Evolutionary conservation across 2,888 invertebrate genomes (phyloP).

Genomic region (Gandaritis pyraliata): DNA sequence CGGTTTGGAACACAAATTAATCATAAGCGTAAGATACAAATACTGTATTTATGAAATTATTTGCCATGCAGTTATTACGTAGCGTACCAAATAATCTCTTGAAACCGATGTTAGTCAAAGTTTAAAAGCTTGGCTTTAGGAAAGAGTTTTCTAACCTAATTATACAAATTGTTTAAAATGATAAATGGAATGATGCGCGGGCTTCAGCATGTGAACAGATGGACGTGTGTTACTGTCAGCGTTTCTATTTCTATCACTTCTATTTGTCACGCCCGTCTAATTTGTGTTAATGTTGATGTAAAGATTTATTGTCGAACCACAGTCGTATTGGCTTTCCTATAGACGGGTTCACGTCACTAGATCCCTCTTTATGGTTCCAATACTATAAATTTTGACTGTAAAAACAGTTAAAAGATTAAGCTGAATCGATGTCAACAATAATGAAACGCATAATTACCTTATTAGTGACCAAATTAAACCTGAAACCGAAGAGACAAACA

Average conservation of each 20-base stretch:
- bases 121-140: neutral
- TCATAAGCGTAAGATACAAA: no score
- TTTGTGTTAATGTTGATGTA: slow-evolving; percentile 76
- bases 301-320: slow-evolving; percentile 66
- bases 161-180: slow-evolving; percentile 72
- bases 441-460: slow-evolving; percentile 15
- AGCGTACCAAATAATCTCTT: no score
- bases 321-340: slow-evolving; percentile 39
- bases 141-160: slow-evolving; percentile 49
- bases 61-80: no score
- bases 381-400: slow-evolving; percentile 31
- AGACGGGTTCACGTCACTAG: slow-evolving; percentile 25
- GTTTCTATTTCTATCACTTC: slow-evolving; percentile 71
- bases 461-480: slow-evolving; percentile 8
- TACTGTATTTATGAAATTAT: no score
- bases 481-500: slow-evolving; percentile 15
- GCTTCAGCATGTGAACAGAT: slow-evolving; percentile 65
- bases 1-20: no score
- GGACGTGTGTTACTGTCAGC: slow-evolving; percentile 78
- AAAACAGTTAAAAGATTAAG: slow-evolving; percentile 25
- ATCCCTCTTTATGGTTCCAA: slow-evolving; percentile 32
- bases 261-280: slow-evolving; percentile 80
- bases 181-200: slow-evolving; percentile 77
- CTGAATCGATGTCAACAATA: slow-evolving; percentile 14
- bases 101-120: neutral